Percentiles rank a stretch among this genome's conserved stretches.
Evolutionary conservation across 1,140 invertebrate species (phyloP).

Genomic region (Drosophila biarmipes): DNA sequence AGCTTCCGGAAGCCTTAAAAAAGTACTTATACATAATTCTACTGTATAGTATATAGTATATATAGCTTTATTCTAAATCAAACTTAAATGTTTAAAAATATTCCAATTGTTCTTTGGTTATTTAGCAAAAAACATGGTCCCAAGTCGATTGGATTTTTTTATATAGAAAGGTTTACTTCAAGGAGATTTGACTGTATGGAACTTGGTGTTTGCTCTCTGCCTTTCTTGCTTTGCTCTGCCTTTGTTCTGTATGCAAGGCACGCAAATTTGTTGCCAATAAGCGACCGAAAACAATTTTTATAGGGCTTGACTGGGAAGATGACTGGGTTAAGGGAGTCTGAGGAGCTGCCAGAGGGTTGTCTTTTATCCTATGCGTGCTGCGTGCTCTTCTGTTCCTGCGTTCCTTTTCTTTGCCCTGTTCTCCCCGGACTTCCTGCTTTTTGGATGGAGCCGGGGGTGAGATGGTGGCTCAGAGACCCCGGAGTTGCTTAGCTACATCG

Average conservation of each 20-base stretch:
- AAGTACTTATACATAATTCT: too few species aligned
- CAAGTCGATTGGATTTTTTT: not conserved
- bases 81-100: too few species aligned
- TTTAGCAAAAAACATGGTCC: too few species aligned
- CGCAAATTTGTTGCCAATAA: conserved; percentile 79
- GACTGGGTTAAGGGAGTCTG: not conserved
- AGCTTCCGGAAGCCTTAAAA: too few species aligned
- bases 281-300: conserved; percentile 76
- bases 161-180: not conserved
- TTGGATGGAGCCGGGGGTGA: conserved; percentile 19
- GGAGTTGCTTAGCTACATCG: conserved; percentile 69
- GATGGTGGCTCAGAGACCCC: conserved; percentile 9
- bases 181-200: not conserved
- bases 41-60: too few species aligned
- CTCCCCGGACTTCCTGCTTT: conserved; percentile 15
- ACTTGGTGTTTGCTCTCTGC: not conserved
- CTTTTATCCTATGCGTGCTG: conserved; percentile 66
- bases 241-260: conserved; percentile 64
- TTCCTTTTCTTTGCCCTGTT: not conserved
- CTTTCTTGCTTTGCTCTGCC: conserved; percentile 13
- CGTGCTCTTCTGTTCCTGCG: conserved; percentile 43
- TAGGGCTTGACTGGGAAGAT: conserved; percentile 43
- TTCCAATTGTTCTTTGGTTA: too few species aligned
- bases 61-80: too few species aligned
- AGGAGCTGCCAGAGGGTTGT: conserved; percentile 20